Base-by-base conservation (phyloP, 1,140 invertebrate species). In the Cecropterus lyciades region DNA sequence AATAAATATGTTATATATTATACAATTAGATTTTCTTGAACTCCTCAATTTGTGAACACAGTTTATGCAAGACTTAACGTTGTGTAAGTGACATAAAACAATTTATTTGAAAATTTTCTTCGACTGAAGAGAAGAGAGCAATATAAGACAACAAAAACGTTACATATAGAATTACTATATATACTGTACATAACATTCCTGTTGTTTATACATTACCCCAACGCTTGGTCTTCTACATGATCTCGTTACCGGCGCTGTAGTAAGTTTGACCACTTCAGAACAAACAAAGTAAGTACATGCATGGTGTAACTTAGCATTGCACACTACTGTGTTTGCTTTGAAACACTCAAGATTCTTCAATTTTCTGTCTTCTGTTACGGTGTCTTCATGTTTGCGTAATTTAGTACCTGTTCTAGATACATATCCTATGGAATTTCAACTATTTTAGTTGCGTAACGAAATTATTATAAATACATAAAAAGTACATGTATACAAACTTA, bases 221-320 rank as follows among this genome's bases (percentile, higher is more conserved):
- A 87, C 45, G 16, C 72, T 75, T 15, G 37, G 46, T 59, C 49
- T 37, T 49, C 57, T 8, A 24, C 7, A 9, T 1, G 7, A 10
- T 33, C 30, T 33, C 6, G 30, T 8, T 33, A 24, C 30, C 30
- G 48, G 11, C 16, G n/a, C 14, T 10, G 85, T 30, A 24, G 87
- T 45, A 65, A 37, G 65, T 72, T 70, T 83, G 80, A 80, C 63
- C 70, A 83, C 80, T 85, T 79, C 86, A 91, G 80, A 90, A 90
- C 89, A 91, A 91, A 91, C 87, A 90, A 91, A 91, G 89, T 90
- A 91, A 91, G 89, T 91, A 91, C 89, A 91, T 91, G 89, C 89
- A 88, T 89, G 80, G 67, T 64, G 42, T 49, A 73, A 75, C 85
- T 85, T 90, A 88, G 89, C 89, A 91, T 91, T 91, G 89, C 85